Base-by-base conservation (phyloP, 2,797 vertebrate genomes). In the Tachyglossus aculeatus region DNA sequence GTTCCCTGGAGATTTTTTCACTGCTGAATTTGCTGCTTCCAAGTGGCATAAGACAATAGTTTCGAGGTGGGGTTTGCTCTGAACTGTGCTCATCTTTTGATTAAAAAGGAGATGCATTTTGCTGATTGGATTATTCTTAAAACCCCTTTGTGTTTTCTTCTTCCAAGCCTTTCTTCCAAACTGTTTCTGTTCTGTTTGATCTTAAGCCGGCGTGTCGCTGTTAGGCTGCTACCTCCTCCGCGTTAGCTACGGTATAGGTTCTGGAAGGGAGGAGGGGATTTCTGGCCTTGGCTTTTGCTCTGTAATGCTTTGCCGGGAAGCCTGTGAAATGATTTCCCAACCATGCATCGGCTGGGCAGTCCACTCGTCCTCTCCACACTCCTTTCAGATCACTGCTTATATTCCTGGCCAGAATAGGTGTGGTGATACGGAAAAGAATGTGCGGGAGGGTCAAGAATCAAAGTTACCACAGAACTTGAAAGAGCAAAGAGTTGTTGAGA, bases 101-200 rank as follows among this genome's bases (percentile, higher is more conserved):
- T 72, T 47, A 60, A 32, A 14, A 56, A 38, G 61, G 61, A 67
- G 53, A 77, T 47, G n/a, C 54, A 65, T 82, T 86, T 69, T 84
- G 52, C 45, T 83, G 81, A 80, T 54, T 71, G 68, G 29, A 61
- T 88, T 90, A 75, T 73, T 85, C 82, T 81, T 82, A 71, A 86
- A 25, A 39, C 22, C 37, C 14, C 56, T 64, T 67, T 77, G 67
- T 75, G 22, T 3, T 44, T 62, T 73, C 33, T 5, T 80, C 85
- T 84, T 67, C 56, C 54, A 52, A 55, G 63, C 59, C 16, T 77
- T 88, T 74, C 33, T 40, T 88, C 81, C 22, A 31, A 19, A 79
- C 41, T 83, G 54, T 61, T 34, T 73, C 34, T 47, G 64, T 59
- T 63, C 45, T 33, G 24, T n/a, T 9, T 34, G 34, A 41, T 60